Base-by-base conservation (phyloP, 2,113 vertebrate genomes). In the Orientallactaga bullata region DNA sequence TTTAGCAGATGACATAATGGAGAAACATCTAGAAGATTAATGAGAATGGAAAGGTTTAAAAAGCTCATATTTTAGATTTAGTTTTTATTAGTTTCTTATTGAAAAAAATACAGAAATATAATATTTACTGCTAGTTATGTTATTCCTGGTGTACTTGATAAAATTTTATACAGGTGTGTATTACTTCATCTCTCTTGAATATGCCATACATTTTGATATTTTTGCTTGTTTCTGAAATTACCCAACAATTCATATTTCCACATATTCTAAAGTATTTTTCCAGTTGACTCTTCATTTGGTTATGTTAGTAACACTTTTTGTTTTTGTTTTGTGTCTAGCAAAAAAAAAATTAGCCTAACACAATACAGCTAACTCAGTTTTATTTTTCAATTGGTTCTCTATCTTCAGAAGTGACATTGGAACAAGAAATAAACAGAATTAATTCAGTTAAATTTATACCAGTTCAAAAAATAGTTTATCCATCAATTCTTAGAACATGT, bases 191-290 rank as follows among this genome's bases (percentile, higher is more conserved):
- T 71, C 17, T 71, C 7, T 65, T 69, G 17, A 93, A 12, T 55
- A 47, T 5, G 65, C 5, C 30, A 51, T 37, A 13, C 7, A 13
- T 81, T 88, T 77, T 79, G 37, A 69, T 72, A 5, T 10, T 83
- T 51, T 84, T 85, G 15, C 28, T 85, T 81, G 26, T 81, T 47
- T 95, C 92, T 94, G 55, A 91, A 81, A 95, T 83, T 78, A 89
- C 47, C 61, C 23, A 4, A 69, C 60, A 76, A 65, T 81, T 90
- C 37, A 87, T 20, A 73, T 88, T 92, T 96, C 87, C n/a, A 88
- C 4, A 51, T 39, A 93, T 73, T 91, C 28, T 81, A 88, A 79
- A 78, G 1, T 28, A 13, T 77, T 32, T 92, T 18, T 89, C n/a
- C 15, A 61, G 13, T 24, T 84, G 42, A 17, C 23, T 90, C 39